Evolutionary conservation across 2,113 vertebrate genomes (phyloP).

Genomic region (Lynx canadensis): DNA sequence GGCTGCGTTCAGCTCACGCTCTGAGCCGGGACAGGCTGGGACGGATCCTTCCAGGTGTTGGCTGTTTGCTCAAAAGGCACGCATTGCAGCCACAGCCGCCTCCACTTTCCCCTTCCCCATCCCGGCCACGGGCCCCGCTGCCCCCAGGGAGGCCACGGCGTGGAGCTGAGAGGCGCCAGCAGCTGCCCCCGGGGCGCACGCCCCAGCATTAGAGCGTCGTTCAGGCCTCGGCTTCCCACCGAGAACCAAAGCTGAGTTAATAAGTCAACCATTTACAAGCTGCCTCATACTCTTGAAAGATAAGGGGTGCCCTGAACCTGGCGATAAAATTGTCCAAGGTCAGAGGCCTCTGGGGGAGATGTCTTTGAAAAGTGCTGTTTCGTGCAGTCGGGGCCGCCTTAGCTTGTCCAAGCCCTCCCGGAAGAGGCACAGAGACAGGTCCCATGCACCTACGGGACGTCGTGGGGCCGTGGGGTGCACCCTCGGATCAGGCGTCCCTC

Average conservation of each 20-base stretch:
- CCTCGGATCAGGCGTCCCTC: fast-evolving
- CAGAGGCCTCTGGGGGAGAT: neutral
- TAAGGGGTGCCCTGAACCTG: neutral
- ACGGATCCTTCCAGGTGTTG: neutral
- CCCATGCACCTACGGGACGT: fast-evolving
- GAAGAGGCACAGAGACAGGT: neutral
- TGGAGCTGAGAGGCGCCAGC: fast-evolving
- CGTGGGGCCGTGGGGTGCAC: fast-evolving
- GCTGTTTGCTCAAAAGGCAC: neutral
- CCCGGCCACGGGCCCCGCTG: neutral
- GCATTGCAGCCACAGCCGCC: neutral
- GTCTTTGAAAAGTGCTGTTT: neutral
- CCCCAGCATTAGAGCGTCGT: fast-evolving
- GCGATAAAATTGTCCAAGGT: neutral
- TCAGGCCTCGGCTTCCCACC: neutral
- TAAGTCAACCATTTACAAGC: neutral
- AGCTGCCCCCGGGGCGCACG: neutral
- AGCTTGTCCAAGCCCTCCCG: neutral
- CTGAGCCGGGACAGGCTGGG: neutral
- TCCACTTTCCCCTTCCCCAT: fast-evolving
- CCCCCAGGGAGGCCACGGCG: fast-evolving
- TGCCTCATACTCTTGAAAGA: neutral
- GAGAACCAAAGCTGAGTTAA: neutral
- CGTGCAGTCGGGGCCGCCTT: fast-evolving
- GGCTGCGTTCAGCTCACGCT: neutral